These are phyloP conservation scores for Ictalurus furcatus DNA, from an alignment of 2,113 vertebrate genomes.

Conservation along the genomic window DNA sequence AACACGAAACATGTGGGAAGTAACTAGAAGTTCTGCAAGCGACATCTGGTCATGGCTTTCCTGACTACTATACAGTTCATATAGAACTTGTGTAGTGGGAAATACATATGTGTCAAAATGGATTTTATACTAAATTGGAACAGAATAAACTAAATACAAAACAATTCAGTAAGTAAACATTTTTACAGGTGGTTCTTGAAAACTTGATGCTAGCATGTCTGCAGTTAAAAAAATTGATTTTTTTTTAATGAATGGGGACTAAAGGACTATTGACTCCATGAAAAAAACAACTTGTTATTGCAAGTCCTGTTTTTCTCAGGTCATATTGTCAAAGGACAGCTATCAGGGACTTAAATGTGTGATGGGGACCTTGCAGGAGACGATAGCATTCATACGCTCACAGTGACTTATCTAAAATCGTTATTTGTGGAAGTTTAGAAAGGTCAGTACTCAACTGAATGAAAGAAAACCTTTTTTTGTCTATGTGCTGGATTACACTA, in stretches of 20 bases:
- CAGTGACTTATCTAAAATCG: constrained; percentile 63
- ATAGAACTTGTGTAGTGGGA: neutral
- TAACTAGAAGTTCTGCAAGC: neutral
- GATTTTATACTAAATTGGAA: neutral
- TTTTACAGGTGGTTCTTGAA: neutral
- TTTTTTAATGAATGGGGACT: neutral
- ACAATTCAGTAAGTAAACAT: neutral
- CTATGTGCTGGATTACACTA: neutral
- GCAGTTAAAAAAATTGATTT: neutral
- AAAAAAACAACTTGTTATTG: constrained; percentile 22
- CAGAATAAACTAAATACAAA: neutral
- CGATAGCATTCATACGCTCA: constrained; percentile 60
- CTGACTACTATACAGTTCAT: neutral
- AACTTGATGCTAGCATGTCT: neutral
- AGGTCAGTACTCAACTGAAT: constrained; percentile 56
- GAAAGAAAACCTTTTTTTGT: constrained; percentile 25
- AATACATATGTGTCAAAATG: neutral
- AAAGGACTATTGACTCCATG: neutral
- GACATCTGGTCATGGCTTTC: neutral
- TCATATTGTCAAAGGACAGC: constrained; percentile 26
- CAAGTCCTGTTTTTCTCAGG: neutral
- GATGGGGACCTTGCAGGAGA: constrained; percentile 43
- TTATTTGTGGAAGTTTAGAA: constrained; percentile 58
- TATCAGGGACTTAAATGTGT: constrained; percentile 34
- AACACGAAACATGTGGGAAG: constrained; percentile 15